These are phyloP conservation scores for Dimorphilus gyrociliatus DNA, from an alignment of 2,888 invertebrate species.

Conservation along the genomic window DNA sequence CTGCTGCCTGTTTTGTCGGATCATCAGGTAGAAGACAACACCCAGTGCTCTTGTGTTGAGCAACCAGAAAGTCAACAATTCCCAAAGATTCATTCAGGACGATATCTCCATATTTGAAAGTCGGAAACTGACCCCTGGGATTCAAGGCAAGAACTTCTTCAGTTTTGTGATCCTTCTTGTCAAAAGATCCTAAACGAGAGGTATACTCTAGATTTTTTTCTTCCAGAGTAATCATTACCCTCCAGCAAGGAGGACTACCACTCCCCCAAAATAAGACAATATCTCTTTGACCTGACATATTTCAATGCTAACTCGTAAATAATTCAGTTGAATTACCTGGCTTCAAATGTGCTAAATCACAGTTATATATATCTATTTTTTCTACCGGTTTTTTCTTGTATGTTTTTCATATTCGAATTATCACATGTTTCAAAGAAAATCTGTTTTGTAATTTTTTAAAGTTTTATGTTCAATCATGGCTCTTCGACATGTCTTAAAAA, in stretches of 20 bases:
- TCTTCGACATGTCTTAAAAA: too few relatives aligned
- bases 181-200: constrained; percentile 15
- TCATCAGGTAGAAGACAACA: constrained; percentile 12
- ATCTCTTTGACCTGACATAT: too few relatives aligned
- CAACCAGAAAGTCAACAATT: constrained; percentile 18
- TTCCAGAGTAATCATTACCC: constrained; percentile 16
- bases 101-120: constrained; percentile 17
- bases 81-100: constrained; percentile 22
- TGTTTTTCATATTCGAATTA: too few relatives aligned
- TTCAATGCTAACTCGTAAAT: too few relatives aligned
- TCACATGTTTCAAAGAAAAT: too few relatives aligned
- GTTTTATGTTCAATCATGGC: too few relatives aligned
- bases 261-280: constrained; percentile 23
- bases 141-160: constrained; percentile 17
- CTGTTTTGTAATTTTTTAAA: too few relatives aligned
- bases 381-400: too few relatives aligned
- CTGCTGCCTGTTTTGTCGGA: constrained; percentile 8
- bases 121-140: constrained; percentile 23
- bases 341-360: too few relatives aligned
- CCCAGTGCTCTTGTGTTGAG: constrained; percentile 10
- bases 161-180: constrained; percentile 17
- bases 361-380: too few relatives aligned
- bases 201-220: constrained; percentile 17
- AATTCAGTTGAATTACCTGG: too few relatives aligned
- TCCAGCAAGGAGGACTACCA: constrained; percentile 21